Base-by-base conservation (phyloP, 1,140 invertebrate genomes). In the Pentalonia nigronervosa region DNA sequence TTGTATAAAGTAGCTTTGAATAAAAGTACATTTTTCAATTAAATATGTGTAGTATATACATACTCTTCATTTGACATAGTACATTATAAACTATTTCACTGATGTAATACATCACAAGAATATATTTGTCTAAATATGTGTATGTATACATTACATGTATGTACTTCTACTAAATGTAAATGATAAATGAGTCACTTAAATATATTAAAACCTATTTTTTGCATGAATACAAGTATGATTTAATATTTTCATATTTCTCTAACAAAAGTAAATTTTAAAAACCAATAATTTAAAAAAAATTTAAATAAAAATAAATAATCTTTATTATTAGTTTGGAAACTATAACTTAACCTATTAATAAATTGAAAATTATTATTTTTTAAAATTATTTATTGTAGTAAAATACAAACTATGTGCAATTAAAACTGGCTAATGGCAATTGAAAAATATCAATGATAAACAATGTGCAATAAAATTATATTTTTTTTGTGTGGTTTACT, bases 391-490 rank as follows among this genome's bases (percentile, higher is more conserved):
- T 20, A 34, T n/a, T 20, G 17, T 50, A 88, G 47, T n/a, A 1
- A 50, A 76, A n/a, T 67, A 9, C 17, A 45, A 83, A 41, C 2
- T 20, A 34, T 87, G 9, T 23, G 8, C 9, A 47, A 48, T 30
- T 14, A 47, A 14, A 47, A 34, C 30, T 53, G 7, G 21, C 3
- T 23, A 8, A 89, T 36, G 9, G 21, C 14, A 34, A 41, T 21
- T 50, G 47, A 9, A 34, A 48, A 88, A 88, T 87, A 88, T 20
- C 17, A 89, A 53, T 47, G n/a, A 53, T 50, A 50, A 86, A 90
- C 23, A 41, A 60, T 90, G 88, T 90, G 88, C 88, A 60, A 90
- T 60, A 90, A 7, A 87, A 41, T 90, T 17, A 76, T 34, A n/a
- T 8, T 90, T 60, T 41, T 41, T 60, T 34, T 90, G 7, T 90